phyloP scores from a whole-genome alignment of 2,113 vertebrate genomes.

The Ondatra zibethicus region DNA sequence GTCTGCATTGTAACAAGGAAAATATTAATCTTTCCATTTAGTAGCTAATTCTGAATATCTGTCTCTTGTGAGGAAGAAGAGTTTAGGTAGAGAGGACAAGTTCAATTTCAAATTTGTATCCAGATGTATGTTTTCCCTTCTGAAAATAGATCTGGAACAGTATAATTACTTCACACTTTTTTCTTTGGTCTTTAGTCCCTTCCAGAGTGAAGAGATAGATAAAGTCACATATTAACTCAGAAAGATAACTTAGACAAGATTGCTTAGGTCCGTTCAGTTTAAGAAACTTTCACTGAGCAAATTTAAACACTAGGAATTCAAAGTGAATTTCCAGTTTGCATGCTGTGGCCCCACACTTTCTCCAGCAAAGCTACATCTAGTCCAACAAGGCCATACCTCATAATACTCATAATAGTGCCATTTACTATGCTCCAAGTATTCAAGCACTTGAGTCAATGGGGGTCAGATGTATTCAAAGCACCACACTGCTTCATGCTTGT shows the following conservation, averaged over 20 bases:
- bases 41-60: conserved; percentile 23
- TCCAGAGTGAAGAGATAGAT: background rate
- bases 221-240: background rate
- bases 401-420: background rate
- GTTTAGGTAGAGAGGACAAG: background rate
- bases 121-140: background rate
- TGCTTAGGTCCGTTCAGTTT: conserved; percentile 19
- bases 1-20: background rate
- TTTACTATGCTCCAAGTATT: background rate
- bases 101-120: background rate
- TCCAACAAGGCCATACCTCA: background rate
- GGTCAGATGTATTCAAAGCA: background rate
- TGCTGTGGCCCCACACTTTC: background rate
- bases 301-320: background rate
- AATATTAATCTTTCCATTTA: background rate
- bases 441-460: background rate
- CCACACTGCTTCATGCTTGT: background rate
- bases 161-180: background rate
- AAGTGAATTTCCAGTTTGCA: background rate
- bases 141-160: background rate
- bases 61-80: background rate
- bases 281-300: background rate
- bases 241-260: conserved; percentile 46
- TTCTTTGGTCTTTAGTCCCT: background rate
- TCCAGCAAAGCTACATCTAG: background rate